A percentile compares a stretch with the other conserved stretches of the same genome.
phyloP scores from a whole-genome alignment of 2,797 vertebrate species.

The Rallus crepitans region DNA sequence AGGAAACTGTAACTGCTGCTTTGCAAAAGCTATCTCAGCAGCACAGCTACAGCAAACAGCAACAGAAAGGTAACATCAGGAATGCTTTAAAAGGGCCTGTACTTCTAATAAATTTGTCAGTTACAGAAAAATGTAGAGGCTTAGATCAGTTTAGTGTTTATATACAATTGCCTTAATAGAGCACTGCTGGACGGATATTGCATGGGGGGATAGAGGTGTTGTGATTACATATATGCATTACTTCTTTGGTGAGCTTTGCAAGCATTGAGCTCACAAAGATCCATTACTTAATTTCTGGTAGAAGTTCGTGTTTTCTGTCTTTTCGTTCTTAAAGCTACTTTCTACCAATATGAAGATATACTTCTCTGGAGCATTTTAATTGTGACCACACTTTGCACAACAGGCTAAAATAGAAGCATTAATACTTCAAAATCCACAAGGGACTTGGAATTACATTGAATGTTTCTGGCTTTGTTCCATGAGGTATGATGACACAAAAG shows the following conservation, averaged over 20 bases:
- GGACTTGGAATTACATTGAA: not conserved
- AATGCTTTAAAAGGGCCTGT: not conserved
- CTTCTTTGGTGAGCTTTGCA: not conserved
- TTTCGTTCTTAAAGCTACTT: not conserved
- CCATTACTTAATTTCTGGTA: not conserved
- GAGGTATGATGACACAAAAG: not conserved
- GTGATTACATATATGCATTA: not conserved
- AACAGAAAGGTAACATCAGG: not conserved
- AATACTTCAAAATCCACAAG: not conserved
- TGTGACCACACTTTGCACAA: not conserved
- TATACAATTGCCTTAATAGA: not conserved
- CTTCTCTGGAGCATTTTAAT: not conserved
- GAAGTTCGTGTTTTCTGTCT: not conserved
- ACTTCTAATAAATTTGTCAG: not conserved
- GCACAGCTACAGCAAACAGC: no score
- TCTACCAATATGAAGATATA: not conserved
- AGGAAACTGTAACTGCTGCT: no score
- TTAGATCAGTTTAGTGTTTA: not conserved
- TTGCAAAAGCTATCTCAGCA: no score
- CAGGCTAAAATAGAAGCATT: not conserved
- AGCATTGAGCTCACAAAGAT: not conserved
- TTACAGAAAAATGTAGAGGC: not conserved
- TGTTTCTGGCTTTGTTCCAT: not conserved
- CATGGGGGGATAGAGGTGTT: not conserved
- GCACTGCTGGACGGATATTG: not conserved